Conservation (phyloP, 2,113 vertebrate species). For the Pitta sordida region DNA sequence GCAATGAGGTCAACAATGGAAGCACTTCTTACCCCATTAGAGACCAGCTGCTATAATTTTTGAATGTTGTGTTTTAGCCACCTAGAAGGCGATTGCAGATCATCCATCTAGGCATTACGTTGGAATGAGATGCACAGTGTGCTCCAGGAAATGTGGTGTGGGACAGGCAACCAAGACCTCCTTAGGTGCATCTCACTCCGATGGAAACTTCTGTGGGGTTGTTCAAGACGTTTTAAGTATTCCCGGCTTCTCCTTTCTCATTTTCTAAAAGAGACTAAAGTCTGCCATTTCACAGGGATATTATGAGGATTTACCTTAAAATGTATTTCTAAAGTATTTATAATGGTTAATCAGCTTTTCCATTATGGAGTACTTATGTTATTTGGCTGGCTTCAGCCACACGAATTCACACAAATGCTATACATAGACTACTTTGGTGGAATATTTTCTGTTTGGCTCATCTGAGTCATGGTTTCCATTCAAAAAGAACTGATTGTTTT, state of each 20-base stretch:
- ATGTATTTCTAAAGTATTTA: slow-evolving; percentile 8
- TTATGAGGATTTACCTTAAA: slow-evolving; percentile 46
- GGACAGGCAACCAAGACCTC: background rate
- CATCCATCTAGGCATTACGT: background rate
- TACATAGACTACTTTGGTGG: slow-evolving; percentile 49
- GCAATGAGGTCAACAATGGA: background rate
- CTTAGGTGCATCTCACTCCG: background rate
- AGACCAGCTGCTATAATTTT: background rate
- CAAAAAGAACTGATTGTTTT: slow-evolving; percentile 26
- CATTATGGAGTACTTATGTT: slow-evolving; percentile 49
- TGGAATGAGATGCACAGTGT: background rate
- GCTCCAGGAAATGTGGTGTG: background rate
- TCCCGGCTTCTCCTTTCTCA: background rate
- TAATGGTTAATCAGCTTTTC: slow-evolving; percentile 52
- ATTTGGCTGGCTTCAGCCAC: slow-evolving; percentile 39
- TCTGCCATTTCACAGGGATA: background rate
- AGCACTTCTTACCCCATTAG: background rate
- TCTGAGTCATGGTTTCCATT: slow-evolving; percentile 52
- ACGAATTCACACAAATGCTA: slow-evolving; percentile 27
- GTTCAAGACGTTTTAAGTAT: background rate
- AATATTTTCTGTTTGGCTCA: slow-evolving; percentile 51
- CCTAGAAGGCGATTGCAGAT: background rate
- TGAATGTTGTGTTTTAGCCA: background rate
- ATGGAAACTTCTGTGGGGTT: background rate
- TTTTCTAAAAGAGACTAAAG: slow-evolving; percentile 13